A percentile compares a stretch with the other conserved stretches of the same genome.
Evolutionary conservation across 2,888 invertebrate genomes (phyloP).

Genomic region (Archips crataeganus): DNA sequence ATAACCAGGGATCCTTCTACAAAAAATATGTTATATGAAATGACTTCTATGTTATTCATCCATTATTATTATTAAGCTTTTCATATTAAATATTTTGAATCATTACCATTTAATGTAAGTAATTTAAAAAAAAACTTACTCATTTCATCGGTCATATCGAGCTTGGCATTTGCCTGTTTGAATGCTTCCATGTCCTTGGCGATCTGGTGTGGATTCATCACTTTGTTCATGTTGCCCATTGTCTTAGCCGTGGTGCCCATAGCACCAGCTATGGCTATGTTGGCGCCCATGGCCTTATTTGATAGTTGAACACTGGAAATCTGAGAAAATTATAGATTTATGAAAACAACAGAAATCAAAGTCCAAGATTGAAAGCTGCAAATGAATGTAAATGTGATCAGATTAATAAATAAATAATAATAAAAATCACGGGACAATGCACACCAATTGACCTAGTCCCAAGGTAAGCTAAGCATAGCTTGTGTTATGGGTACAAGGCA

Average conservation of each 20-base stretch:
- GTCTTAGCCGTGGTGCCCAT: conserved; percentile 96
- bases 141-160: conserved; percentile 99
- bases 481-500: too few relatives aligned
- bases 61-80: too few relatives aligned
- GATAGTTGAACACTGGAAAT: conserved; percentile 92
- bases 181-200: conserved; percentile 94
- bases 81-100: too few relatives aligned
- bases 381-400: too few relatives aligned
- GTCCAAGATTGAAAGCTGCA: not conserved
- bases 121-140: conserved; percentile 82
- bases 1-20: too few relatives aligned
- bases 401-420: too few relatives aligned
- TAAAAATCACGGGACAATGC: too few relatives aligned
- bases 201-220: conserved; percentile 94
- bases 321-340: conserved; percentile 52
- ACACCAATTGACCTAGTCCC: too few relatives aligned
- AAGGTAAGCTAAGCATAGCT: too few relatives aligned
- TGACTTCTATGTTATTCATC: too few relatives aligned
- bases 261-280: conserved; percentile 93
- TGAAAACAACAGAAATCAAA: not conserved
- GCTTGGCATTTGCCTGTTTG: conserved; percentile 92
- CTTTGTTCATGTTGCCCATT: conserved; percentile 94
- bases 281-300: conserved; percentile 96
- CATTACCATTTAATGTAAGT: too few relatives aligned
- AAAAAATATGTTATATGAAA: too few relatives aligned